These are phyloP conservation scores for Matsumurasca onukii DNA, from an alignment of 1,140 invertebrate genomes.

Conservation along the genomic window DNA sequence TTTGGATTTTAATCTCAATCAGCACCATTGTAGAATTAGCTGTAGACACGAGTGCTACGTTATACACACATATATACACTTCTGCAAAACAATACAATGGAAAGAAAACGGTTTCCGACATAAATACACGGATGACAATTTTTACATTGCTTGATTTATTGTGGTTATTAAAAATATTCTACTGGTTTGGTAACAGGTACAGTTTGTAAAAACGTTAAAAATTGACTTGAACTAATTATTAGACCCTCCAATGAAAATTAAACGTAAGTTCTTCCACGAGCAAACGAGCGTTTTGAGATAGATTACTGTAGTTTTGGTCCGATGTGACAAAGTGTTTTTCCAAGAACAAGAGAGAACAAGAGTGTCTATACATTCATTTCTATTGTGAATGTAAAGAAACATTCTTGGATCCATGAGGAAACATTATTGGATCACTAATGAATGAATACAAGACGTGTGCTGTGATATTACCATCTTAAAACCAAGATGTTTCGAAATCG, in stretches of 20 bases:
- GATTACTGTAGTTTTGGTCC: conserved; percentile 16
- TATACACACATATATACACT: conserved; percentile 21
- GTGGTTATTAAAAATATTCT: conserved; percentile 25
- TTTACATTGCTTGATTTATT: conserved; percentile 24
- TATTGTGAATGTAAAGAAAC: too few relatives aligned
- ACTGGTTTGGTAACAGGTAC: conserved; percentile 24
- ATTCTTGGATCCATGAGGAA: too few relatives aligned
- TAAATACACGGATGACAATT: conserved; percentile 19
- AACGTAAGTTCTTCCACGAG: conserved; percentile 10
- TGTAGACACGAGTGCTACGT: conserved; percentile 13
- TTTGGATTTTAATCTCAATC: conserved; percentile 12
- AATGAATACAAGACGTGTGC: too few relatives aligned
- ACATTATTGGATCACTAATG: too few relatives aligned
- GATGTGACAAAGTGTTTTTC: too few relatives aligned
- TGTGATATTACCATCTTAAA: too few relatives aligned
- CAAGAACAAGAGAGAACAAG: too few relatives aligned
- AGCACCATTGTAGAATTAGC: conserved; percentile 9
- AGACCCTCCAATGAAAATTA: conserved; percentile 11
- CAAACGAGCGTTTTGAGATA: neutral
- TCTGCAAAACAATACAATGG: conserved; percentile 4
- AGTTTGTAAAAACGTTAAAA: conserved; percentile 18
- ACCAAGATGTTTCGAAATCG: too few relatives aligned
- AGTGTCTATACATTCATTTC: too few relatives aligned
- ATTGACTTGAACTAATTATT: conserved; percentile 24
- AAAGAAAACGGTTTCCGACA: neutral